Base-by-base conservation (phyloP, 2,113 vertebrate genomes). In the Pao palembangensis region DNA sequence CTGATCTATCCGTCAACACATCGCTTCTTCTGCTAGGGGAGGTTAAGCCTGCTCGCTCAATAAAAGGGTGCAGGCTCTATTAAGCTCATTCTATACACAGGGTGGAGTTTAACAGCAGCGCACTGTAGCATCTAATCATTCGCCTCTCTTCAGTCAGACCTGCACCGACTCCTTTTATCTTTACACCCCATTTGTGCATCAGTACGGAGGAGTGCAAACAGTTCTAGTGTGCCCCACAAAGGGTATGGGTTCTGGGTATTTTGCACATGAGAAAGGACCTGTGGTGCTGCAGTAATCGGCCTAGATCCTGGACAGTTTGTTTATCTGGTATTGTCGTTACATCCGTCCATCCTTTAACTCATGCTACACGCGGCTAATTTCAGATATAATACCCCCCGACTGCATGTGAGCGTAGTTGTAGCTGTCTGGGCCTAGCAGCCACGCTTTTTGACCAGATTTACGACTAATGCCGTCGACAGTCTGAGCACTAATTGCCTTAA, bases 371-470 rank as follows among this genome's bases (percentile, higher is more conserved):
- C 21, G 25, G 42, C 47, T 64, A 2, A 51, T 63, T 60, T 54
- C 46, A 16, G 52, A 58, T 58, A 46, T 18, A 51, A 19, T 54
- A 60, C 44, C 58, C 25, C 44, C 58, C 25, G 58, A 0, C 19
- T 16, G 41, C 47, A 48, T 53, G 13, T 19, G 47, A 31, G 19
- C 43, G 51, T 6, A 52, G n/a, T 19, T 3, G 21, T 7, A 15
- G 34, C 61, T 51, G 69, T 48, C 73, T 62, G 55, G 85, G 81
- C 79, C 81, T 68, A 28, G 68, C 59, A 43, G 74, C 69, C 80
- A 80, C 64, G 80, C 81, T 85, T 81, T 82, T 79, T 84, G 77
- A 81, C 73, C 77, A 80, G 80, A 80, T 79, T 83, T 81, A 42
- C 81, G 48, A 28, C 63, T 87, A 81, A 86, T 75, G 20, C 80